Evolutionary conservation across 2,888 invertebrate species (phyloP), one percentile per base, ranked within the genome.

Genomic region (Pterobdella sp.): DNA sequence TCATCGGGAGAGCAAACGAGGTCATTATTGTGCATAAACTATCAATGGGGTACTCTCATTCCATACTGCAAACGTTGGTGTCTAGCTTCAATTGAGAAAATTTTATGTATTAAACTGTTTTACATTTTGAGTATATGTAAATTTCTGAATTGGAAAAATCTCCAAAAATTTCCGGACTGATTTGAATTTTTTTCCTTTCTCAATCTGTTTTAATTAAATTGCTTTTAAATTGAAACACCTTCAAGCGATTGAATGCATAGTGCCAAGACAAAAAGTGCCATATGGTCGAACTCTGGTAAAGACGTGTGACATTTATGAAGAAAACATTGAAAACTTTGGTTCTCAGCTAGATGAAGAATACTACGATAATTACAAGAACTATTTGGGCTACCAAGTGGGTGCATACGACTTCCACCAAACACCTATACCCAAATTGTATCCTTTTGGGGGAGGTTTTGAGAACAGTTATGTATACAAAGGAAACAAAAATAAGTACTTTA

Each of bases 1-100:
- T 36, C 68, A 14, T 49, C 35, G 36, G 73, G 73, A 36, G 68
- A 35, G 22, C 34, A 31, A 60, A 56, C 32, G 1, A 34, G 37
- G 10, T 64, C 73, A 4, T 14, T 67, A n/a, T 10, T 52, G 1
- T 73, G 73, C 63, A 18, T 22, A 0, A 56, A 52, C 3, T 52
- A 31, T 14, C 0, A 7, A 7, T 73, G 73, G 73, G 67, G 56
- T n/a, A 22, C n/a, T 7, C 35, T 52, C 18, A 7, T 22, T 22
- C 68, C 68, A 1, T 7, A 60, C n/a, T 73, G 73, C 68, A 0
- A 26, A 18, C 68, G 73, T 73, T 26, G 35, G 37, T 31, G 31
- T 22, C 26, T 68, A n/a, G 26, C 10, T 60, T 60, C 29, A n/a
- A 60, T 60, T 10, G 18, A 10, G 29, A 10, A 64, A 26, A 14